Conservation (phyloP, 2,888 invertebrate genomes). For the Clostera curtula region DNA sequence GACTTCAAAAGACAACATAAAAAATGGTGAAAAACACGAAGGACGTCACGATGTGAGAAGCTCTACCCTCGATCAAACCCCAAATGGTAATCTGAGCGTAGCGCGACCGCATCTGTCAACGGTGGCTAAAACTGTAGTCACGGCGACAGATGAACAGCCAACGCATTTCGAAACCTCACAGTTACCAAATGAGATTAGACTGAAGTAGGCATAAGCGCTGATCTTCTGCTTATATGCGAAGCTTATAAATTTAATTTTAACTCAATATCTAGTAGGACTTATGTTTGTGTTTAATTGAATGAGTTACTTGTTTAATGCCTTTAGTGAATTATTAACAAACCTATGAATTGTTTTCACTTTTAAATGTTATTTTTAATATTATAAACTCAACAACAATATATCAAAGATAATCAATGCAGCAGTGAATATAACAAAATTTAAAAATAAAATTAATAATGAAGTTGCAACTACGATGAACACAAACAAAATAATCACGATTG, state of each 20-base stretch:
- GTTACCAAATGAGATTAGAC: slow-evolving; percentile 99
- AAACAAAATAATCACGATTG: too few species aligned
- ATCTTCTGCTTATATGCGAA: slow-evolving; percentile 17
- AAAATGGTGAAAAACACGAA: slow-evolving; percentile 48
- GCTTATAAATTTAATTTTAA: slow-evolving; percentile 2
- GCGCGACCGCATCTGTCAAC: slow-evolving; percentile 33
- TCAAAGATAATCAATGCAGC: too few species aligned
- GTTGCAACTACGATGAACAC: too few species aligned
- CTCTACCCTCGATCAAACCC: slow-evolving; percentile 80
- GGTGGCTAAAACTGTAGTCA: slow-evolving; percentile 29
- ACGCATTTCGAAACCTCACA: slow-evolving; percentile 82
- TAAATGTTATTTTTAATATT: too few species aligned
- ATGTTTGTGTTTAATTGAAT: background rate
- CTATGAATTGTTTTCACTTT: too few species aligned
- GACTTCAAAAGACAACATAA: slow-evolving; percentile 32
- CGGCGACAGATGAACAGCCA: slow-evolving; percentile 27
- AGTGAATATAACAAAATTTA: too few species aligned
- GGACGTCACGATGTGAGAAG: slow-evolving; percentile 69
- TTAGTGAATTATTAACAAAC: too few species aligned
- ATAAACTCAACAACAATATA: too few species aligned
- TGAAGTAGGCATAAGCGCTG: slow-evolving; percentile 73
- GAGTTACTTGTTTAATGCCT: too few species aligned
- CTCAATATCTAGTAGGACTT: background rate
- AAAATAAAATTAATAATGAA: too few species aligned
- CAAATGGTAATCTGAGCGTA: slow-evolving; percentile 89